Evolutionary conservation across 1,140 invertebrate species (phyloP).

Genomic region (Papilio helenus): DNA sequence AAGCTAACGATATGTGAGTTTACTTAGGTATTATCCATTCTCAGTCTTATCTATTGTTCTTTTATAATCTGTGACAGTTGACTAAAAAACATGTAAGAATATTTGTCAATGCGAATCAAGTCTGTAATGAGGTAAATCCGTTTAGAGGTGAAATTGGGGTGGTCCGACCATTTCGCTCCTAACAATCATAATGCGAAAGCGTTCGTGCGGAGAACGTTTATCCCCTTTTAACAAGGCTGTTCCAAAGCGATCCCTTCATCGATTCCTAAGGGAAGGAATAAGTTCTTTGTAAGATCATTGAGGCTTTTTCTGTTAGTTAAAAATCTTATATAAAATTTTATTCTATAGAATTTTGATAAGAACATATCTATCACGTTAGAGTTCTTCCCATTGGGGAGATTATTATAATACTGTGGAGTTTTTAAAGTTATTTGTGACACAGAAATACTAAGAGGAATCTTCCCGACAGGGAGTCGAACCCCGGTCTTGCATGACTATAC

Average conservation of each 20-base stretch:
- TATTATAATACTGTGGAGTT: not conserved
- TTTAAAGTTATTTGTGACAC: not conserved
- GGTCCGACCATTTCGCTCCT: not conserved
- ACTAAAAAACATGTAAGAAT: not conserved
- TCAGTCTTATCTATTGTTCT: not conserved
- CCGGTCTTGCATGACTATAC: conserved; percentile 32
- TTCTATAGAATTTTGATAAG: not conserved
- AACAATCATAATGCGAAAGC: conserved; percentile 32
- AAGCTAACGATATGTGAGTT: not conserved
- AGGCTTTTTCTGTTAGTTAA: not conserved
- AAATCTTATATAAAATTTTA: not conserved
- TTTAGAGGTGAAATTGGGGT: conserved; percentile 29
- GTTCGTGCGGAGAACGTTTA: conserved; percentile 31
- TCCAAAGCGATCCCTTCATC: conserved; percentile 26
- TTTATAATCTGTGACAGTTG: not conserved
- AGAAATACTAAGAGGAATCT: not conserved
- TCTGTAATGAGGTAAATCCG: conserved; percentile 29
- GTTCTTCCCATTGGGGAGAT: not conserved
- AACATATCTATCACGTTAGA: not conserved
- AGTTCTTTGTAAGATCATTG: conserved; percentile 16
- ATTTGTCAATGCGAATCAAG: conserved; percentile 6
- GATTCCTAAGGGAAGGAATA: not conserved
- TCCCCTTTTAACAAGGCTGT: conserved; percentile 35
- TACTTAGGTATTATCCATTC: not conserved
- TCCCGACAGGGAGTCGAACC: conserved; percentile 31